phyloP scores from a whole-genome alignment of 2,797 vertebrate species.

The Sebastes oblongus region DNA sequence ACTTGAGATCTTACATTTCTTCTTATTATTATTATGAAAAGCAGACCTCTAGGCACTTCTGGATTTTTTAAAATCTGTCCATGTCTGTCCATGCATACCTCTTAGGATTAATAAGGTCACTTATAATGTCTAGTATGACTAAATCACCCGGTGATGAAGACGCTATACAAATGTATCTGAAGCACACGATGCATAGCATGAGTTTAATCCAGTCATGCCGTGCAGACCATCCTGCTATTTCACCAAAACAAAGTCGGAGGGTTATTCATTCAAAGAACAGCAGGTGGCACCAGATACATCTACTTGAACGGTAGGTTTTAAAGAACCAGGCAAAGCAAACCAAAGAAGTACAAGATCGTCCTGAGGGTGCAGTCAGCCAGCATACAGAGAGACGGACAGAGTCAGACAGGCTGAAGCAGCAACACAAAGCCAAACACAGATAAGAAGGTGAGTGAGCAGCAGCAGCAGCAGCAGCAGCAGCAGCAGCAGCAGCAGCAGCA shows the following conservation, averaged over 20 bases:
- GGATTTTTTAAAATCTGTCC: conserved; percentile 9
- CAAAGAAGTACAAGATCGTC: conserved; percentile 31
- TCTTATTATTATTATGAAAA: conserved; percentile 43
- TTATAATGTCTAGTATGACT: conserved; percentile 34
- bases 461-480: conserved; percentile 36
- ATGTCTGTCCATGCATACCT: conserved; percentile 73
- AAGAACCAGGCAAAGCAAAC: conserved; percentile 68
- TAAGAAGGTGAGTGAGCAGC: conserved; percentile 61
- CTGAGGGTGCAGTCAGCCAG: conserved; percentile 55
- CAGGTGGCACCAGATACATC: conserved; percentile 78
- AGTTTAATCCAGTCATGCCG: conserved; percentile 73
- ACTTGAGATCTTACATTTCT: conserved; percentile 11
- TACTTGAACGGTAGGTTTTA: conserved; percentile 38
- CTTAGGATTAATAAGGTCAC: conserved; percentile 57
- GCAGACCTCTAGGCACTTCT: conserved; percentile 34
- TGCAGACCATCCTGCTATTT: conserved; percentile 67
- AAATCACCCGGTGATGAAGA: conserved; percentile 58
- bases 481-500: conserved; percentile 32
- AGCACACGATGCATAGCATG: conserved; percentile 71
- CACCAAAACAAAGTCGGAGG: conserved; percentile 41
- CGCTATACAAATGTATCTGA: conserved; percentile 64
- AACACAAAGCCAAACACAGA: conserved; percentile 69
- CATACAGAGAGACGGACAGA: conserved; percentile 57
- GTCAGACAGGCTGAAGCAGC: conserved; percentile 73
- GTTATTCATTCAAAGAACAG: conserved; percentile 72